Percentiles rank a stretch among this genome's conserved stretches.
Conservation (phyloP, 2,888 invertebrate genomes). For the Cosmia trapezina region DNA sequence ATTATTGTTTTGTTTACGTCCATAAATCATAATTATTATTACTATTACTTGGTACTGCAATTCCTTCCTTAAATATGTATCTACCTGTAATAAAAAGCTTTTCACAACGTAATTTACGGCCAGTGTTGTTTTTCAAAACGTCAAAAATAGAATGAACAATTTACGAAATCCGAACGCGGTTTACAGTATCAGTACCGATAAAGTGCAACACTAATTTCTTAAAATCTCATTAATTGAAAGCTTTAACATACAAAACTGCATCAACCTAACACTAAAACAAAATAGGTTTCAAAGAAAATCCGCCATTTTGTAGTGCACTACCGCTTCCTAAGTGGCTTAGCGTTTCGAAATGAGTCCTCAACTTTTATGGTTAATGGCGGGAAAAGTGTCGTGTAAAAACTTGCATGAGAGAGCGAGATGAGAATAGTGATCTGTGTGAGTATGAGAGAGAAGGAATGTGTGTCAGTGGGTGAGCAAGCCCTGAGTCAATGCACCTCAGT, state of each 20-base stretch:
- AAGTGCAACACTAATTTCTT: conserved; percentile 18
- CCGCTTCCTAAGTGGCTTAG: conserved; percentile 62
- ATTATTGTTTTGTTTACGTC: not conserved
- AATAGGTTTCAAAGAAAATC: conserved; percentile 22
- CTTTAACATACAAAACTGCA: not conserved
- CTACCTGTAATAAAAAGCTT: not conserved
- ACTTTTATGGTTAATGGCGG: conserved; percentile 82
- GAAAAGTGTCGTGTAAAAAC: conserved; percentile 83
- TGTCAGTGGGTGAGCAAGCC: conserved; percentile 85
- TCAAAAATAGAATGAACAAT: not conserved
- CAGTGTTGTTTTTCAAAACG: not conserved
- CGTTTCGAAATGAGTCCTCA: conserved; percentile 79
- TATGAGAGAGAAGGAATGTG: conserved; percentile 77
- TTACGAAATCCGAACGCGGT: not conserved
- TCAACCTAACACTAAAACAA: conserved; percentile 7
- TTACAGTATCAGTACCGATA: not conserved
- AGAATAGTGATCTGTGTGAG: conserved; percentile 55
- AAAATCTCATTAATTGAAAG: not conserved
- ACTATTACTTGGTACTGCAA: not conserved
- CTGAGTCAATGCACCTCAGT: conserved; percentile 81
- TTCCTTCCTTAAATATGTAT: not conserved
- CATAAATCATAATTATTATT: no score
- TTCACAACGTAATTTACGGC: not conserved
- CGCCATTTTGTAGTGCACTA: conserved; percentile 61
- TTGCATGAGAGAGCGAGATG: conserved; percentile 72